These are phyloP conservation scores for Nansenia antarctica DNA, from an alignment of 2,113 vertebrate genomes.

Conservation along the genomic window DNA sequence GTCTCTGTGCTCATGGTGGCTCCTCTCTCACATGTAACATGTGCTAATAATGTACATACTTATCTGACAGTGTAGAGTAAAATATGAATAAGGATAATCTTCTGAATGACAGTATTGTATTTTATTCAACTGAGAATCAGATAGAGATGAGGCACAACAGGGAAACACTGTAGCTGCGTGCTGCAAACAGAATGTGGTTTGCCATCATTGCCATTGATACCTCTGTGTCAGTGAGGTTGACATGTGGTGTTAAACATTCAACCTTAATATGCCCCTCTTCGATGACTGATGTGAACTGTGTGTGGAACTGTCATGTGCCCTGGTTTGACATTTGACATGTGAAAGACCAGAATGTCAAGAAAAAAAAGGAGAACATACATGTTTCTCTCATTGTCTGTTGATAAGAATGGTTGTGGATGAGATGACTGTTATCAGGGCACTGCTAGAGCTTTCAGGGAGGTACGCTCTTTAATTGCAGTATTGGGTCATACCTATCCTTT, in stretches of 20 bases:
- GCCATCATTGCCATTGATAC: not conserved
- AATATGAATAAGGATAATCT: not conserved
- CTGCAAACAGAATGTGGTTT: not conserved
- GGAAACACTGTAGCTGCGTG: not conserved
- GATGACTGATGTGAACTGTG: not conserved
- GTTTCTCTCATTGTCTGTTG: too few relatives aligned
- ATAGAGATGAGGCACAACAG: not conserved
- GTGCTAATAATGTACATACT: not conserved
- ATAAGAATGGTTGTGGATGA: not conserved
- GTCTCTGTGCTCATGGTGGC: not conserved
- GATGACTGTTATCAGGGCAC: not conserved
- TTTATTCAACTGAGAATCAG: not conserved
- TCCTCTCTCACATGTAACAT: not conserved
- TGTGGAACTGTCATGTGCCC: not conserved
- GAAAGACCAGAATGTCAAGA: not conserved
- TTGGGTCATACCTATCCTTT: not conserved
- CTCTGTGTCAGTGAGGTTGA: not conserved
- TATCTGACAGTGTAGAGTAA: not conserved
- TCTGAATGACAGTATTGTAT: not conserved
- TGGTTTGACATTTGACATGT: not conserved
- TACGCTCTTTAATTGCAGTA: not conserved
- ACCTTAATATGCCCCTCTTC: not conserved
- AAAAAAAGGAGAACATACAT: too few relatives aligned
- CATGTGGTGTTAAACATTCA: not conserved
- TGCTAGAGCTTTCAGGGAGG: not conserved